phyloP scores from a whole-genome alignment of 2,113 vertebrate genomes.

The Chinchilla lanigera region DNA sequence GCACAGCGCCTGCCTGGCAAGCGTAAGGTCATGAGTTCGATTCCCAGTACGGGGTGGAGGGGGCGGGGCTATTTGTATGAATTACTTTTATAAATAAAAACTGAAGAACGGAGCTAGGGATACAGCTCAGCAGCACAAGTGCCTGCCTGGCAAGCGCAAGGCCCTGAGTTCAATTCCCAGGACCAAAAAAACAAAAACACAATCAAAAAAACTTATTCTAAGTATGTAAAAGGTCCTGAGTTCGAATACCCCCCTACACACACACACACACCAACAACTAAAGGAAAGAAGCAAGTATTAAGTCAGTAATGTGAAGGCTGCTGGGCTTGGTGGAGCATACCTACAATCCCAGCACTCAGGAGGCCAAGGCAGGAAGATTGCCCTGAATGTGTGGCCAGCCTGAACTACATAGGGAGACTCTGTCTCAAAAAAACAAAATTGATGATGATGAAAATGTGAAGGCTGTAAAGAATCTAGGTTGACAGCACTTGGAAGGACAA shows the following conservation, averaged over 20 bases:
- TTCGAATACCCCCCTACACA: too few relatives aligned
- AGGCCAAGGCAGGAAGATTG: background rate
- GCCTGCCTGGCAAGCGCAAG: too few relatives aligned
- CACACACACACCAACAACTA: background rate
- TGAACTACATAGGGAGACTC: background rate
- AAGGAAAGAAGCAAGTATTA: background rate
- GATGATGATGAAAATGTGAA: background rate
- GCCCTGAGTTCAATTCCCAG: too few relatives aligned
- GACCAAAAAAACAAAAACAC: too few relatives aligned
- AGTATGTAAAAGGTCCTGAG: too few relatives aligned
- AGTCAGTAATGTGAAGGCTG: slow-evolving; percentile 38
- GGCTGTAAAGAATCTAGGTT: slow-evolving; percentile 31
- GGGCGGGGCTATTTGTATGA: background rate
- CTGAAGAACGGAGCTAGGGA: too few relatives aligned
- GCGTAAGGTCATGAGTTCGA: too few relatives aligned
- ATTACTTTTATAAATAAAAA: slow-evolving; percentile 51
- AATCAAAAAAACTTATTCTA: too few relatives aligned
- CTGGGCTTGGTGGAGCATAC: background rate
- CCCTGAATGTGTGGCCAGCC: background rate
- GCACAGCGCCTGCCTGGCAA: too few relatives aligned
- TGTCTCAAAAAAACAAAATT: background rate
- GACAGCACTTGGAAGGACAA: background rate
- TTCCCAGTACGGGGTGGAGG: too few relatives aligned
- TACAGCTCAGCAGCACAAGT: too few relatives aligned
- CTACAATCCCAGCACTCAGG: background rate